Percentiles rank a stretch among this genome's conserved stretches.
These are phyloP conservation scores for Zosterops borbonicus DNA, from an alignment of 2,113 vertebrate genomes.

Conservation along the genomic window DNA sequence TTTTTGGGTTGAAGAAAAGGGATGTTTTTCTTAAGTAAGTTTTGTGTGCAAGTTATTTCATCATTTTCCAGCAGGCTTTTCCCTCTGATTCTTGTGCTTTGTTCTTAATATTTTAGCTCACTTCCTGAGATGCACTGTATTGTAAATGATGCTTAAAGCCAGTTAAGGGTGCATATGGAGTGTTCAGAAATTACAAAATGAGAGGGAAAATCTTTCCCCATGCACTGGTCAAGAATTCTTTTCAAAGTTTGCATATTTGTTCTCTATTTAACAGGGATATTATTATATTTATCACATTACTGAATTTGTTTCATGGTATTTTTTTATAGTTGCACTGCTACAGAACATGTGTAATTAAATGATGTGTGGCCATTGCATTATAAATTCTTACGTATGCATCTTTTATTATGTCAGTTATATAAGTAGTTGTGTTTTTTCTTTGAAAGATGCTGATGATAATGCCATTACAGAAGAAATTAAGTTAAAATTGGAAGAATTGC, in stretches of 20 bases:
- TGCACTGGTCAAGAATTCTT: background rate
- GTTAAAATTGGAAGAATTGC: conserved; percentile 80
- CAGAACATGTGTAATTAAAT: background rate
- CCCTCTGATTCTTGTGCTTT: background rate
- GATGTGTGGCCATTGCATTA: background rate
- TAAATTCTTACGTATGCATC: background rate
- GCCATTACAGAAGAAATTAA: conserved; percentile 54
- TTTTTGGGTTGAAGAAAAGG: background rate
- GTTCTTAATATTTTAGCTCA: background rate
- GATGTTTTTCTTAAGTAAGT: background rate
- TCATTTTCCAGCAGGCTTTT: background rate
- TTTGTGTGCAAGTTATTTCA: background rate
- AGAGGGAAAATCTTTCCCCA: background rate
- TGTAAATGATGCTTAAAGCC: background rate
- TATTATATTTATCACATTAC: background rate
- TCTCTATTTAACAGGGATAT: background rate
- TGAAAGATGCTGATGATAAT: conserved; percentile 53
- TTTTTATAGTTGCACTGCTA: background rate
- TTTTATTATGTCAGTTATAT: background rate
- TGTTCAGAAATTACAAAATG: background rate
- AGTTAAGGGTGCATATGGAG: background rate
- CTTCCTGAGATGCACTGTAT: background rate
- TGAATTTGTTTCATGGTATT: background rate
- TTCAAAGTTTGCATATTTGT: background rate
- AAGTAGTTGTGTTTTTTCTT: background rate